Evolutionary conservation across 2,888 invertebrate species (phyloP).

Genomic region (Polydrusus pterygomalis): DNA sequence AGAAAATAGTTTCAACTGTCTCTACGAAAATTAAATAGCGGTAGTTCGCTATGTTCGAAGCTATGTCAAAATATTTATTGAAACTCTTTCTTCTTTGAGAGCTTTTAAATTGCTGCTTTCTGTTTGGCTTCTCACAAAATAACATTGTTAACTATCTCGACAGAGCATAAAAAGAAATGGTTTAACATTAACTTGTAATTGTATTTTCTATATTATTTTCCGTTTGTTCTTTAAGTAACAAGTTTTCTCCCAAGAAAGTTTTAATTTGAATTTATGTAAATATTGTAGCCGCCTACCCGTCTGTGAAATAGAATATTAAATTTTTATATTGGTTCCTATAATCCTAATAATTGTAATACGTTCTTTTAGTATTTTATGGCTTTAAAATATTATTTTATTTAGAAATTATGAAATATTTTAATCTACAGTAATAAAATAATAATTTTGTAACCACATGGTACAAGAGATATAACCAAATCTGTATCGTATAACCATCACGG

Average conservation of each 20-base stretch:
- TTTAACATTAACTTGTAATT: background rate
- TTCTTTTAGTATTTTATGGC: too few species aligned
- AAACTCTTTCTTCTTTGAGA: slow-evolving; percentile 6
- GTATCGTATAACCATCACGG: too few species aligned
- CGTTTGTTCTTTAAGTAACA: background rate
- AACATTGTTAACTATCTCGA: background rate
- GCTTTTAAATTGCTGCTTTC: slow-evolving; percentile 1
- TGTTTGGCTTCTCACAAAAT: slow-evolving; percentile 1
- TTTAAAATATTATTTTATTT: too few species aligned
- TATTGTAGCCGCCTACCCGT: too few species aligned
- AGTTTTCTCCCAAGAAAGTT: background rate
- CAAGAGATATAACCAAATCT: too few species aligned
- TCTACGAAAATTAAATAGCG: background rate
- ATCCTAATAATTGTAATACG: too few species aligned
- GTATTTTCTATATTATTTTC: background rate
- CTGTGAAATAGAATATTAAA: too few species aligned
- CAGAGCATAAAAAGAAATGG: background rate
- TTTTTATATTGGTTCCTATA: too few species aligned
- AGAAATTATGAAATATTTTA: too few species aligned
- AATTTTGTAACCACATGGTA: too few species aligned
- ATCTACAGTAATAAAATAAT: too few species aligned
- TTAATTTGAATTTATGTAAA: background rate
- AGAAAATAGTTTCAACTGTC: background rate
- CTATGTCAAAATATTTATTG: background rate
- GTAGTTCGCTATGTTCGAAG: too few species aligned